Base-by-base conservation (phyloP, 2,888 invertebrate species). In the Coecobrya sp. region DNA sequence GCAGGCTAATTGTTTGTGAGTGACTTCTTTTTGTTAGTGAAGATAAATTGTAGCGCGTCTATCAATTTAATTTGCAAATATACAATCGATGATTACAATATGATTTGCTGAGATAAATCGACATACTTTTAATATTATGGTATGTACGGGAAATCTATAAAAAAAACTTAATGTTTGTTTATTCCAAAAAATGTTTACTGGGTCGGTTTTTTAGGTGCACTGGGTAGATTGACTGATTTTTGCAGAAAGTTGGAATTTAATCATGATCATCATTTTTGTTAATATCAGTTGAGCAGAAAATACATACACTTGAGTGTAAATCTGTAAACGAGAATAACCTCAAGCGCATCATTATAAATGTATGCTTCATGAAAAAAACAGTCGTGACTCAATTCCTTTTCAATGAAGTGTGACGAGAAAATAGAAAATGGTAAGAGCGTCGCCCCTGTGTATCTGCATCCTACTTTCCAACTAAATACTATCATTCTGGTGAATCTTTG, bases 321-420 rank as follows among this genome's bases (percentile, higher is more conserved):
- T 22, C 4, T 45, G 27, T 11, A 68, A 68, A 27, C 11, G 36
- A 70, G 19, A 73, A 42, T 11, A 76, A 76, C 45, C 73, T 22
- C 73, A 45, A 76, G 45, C 36, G 42, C 22, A 49, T 76, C 45
- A 45, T 76, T 76, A 22, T 19, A 76, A 76, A 76, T 76, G 45
- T 76, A 10, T 42, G 45, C 42, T 76, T 76, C 42, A 45, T 76
- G 36, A 49, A 42, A 52, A 55, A 52, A 42, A 25, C 30, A 81
- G 81, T 81, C 81, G 81, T 81, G 81, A 81, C 81, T 88, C 62
- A 36, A 73, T 55, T 68, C n/a, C 30, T 81, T 36, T 30, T 49
- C 88, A 89, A 89, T 89, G 81, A 89, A 81, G 65, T 81, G 45
- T 89, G 81, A 89, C 88, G 81, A 89, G 49, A 62, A 86, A 70